Percentiles rank a stretch among this genome's conserved stretches.
Evolutionary conservation across 1,140 invertebrate species (phyloP).

Genomic region (Halictus rubicundus): DNA sequence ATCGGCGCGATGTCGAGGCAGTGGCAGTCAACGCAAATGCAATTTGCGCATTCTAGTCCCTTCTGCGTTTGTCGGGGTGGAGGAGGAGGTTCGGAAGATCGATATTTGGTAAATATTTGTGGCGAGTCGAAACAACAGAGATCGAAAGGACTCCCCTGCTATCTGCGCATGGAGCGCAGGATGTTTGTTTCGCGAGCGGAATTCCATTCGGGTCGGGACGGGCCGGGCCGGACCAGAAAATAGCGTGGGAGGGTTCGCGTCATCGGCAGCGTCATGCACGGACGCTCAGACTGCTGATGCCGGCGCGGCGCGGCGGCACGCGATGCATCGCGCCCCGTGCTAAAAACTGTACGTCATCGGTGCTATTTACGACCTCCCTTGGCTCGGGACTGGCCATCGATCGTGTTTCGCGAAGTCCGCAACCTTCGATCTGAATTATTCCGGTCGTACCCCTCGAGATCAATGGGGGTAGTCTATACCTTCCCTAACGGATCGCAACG

Average conservation of each 20-base stretch:
- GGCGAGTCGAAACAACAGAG: constrained; percentile 62
- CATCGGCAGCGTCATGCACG: constrained; percentile 31
- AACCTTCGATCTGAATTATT: constrained; percentile 26
- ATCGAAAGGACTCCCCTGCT: constrained; percentile 21
- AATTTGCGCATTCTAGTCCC: constrained; percentile 62
- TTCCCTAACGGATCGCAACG: no score
- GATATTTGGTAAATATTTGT: constrained; percentile 70
- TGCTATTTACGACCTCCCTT: constrained; percentile 38
- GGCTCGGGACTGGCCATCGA: constrained; percentile 16
- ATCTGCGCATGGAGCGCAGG: constrained; percentile 14
- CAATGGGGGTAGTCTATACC: no score
- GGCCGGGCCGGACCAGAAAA: constrained; percentile 39
- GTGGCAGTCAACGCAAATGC: constrained; percentile 58
- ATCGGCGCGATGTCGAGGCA: constrained; percentile 54
- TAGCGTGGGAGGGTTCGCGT: constrained; percentile 33
- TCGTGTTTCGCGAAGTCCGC: constrained; percentile 17
- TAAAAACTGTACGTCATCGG: constrained; percentile 55
- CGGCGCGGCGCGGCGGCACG: neutral
- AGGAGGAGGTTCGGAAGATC: constrained; percentile 24
- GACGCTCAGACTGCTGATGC: neutral
- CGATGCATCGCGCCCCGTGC: constrained; percentile 10
- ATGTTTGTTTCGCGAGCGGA: constrained; percentile 47
- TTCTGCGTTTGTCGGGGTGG: constrained; percentile 2
- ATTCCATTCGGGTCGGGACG: constrained; percentile 40
- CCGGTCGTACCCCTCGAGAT: no score